Conservation (phyloP, 2,113 vertebrate species). For the Fukomys damarensis region DNA sequence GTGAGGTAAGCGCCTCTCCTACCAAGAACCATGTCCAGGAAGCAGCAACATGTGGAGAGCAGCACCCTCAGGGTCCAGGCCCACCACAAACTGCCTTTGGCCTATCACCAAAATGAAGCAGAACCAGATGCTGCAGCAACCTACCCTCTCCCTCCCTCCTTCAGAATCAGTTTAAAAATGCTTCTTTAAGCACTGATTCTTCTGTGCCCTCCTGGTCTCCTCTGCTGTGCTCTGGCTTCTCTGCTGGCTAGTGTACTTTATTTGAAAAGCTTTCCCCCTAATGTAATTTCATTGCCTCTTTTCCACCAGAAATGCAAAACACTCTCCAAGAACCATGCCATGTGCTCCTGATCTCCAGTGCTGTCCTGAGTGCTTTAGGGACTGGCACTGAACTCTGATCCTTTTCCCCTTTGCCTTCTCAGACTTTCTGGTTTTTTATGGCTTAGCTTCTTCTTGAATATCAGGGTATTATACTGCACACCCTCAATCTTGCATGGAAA, state of each 20-base stretch:
- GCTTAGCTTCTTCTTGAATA: conserved; percentile 30
- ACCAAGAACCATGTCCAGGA: not conserved
- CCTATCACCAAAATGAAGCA: not conserved
- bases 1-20: not conserved
- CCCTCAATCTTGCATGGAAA: conserved; percentile 29
- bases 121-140: not conserved
- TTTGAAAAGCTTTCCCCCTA: conserved; percentile 39
- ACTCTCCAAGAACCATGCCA: not conserved
- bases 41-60: not conserved
- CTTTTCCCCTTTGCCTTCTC: not conserved
- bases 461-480: not conserved
- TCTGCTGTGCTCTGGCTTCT: not conserved
- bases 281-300: conserved; percentile 57
- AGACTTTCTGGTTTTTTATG: not conserved
- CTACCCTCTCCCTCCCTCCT: not conserved
- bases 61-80: not conserved
- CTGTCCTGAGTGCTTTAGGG: not conserved
- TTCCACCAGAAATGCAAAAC: conserved; percentile 54
- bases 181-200: not conserved
- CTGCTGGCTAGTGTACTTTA: conserved; percentile 6
- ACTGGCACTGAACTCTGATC: not conserved
- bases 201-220: not conserved
- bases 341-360: not conserved
- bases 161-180: not conserved
- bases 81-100: not conserved